Evolutionary conservation across 2,888 invertebrate genomes (phyloP).

Genomic region (Cosmopolites sordidus): DNA sequence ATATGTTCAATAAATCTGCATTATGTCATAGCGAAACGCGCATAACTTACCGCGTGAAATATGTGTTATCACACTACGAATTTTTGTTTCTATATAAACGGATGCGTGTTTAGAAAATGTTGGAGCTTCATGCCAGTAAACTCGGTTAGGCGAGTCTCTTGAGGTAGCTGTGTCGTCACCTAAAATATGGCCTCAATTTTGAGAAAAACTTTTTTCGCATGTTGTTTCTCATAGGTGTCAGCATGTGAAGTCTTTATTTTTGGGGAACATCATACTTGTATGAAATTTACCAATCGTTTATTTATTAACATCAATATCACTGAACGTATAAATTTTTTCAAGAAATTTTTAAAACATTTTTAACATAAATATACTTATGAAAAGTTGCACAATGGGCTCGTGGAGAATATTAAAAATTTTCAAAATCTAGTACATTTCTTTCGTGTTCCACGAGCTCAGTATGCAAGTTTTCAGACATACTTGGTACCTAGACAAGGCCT

Average conservation of each 20-base stretch:
- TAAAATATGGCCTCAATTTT: not conserved
- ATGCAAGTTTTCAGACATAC: too few relatives aligned
- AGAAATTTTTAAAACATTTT: too few relatives aligned
- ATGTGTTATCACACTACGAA: not conserved
- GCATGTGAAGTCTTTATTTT: not conserved
- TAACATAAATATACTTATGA: too few relatives aligned
- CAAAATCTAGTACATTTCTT: too few relatives aligned
- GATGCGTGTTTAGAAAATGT: not conserved
- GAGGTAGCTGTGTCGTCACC: not conserved
- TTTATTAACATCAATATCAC: too few relatives aligned
- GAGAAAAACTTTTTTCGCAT: not conserved
- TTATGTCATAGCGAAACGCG: conserved; percentile 28
- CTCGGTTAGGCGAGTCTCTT: not conserved
- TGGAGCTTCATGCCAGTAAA: not conserved
- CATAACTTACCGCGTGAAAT: not conserved
- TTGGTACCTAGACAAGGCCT: too few relatives aligned
- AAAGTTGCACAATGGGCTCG: too few relatives aligned
- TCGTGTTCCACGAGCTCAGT: too few relatives aligned
- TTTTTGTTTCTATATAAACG: not conserved
- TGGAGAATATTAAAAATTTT: too few relatives aligned
- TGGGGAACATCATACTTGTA: not conserved
- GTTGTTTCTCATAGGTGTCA: not conserved
- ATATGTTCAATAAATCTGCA: conserved; percentile 33
- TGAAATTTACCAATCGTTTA: too few relatives aligned
- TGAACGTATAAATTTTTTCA: too few relatives aligned